Conservation (phyloP, 1,140 invertebrate genomes). For the Wiebesia pumilae region DNA sequence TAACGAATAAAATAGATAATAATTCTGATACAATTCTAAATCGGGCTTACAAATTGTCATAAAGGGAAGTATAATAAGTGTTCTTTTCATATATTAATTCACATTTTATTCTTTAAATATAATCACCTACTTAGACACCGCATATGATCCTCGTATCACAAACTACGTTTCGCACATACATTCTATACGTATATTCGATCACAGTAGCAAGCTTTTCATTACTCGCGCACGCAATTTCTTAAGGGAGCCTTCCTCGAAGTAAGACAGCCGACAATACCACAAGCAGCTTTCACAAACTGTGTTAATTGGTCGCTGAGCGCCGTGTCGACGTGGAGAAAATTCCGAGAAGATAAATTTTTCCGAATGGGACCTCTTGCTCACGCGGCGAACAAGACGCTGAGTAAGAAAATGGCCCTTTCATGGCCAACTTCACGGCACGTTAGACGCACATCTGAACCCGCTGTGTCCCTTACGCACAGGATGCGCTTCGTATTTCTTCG, state of each 20-base stretch:
- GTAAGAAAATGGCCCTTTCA: constrained; percentile 60
- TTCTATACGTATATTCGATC: too few species aligned
- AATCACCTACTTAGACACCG: background rate
- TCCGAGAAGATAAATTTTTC: constrained; percentile 46
- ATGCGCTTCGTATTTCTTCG: background rate
- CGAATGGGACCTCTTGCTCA: constrained; percentile 15
- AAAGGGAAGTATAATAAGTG: too few species aligned
- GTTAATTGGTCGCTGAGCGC: constrained; percentile 46
- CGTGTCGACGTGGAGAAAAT: constrained; percentile 21
- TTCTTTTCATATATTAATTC: too few species aligned
- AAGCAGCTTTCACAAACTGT: constrained; percentile 22
- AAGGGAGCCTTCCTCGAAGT: background rate
- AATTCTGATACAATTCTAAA: too few species aligned
- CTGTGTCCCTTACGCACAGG: constrained; percentile 7
- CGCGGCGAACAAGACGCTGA: background rate
- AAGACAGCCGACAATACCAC: constrained; percentile 6
- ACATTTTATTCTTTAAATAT: background rate
- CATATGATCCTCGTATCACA: too few species aligned
- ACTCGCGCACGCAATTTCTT: background rate
- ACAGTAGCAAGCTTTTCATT: background rate
- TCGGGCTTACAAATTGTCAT: too few species aligned
- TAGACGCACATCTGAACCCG: constrained; percentile 53
- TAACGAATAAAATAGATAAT: too few species aligned
- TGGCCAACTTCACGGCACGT: constrained; percentile 68
- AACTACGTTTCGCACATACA: too few species aligned